A percentile compares a stretch with the other conserved stretches of the same genome.
phyloP scores from a whole-genome alignment of 2,113 vertebrate species.

The Hemiprocne comata region DNA sequence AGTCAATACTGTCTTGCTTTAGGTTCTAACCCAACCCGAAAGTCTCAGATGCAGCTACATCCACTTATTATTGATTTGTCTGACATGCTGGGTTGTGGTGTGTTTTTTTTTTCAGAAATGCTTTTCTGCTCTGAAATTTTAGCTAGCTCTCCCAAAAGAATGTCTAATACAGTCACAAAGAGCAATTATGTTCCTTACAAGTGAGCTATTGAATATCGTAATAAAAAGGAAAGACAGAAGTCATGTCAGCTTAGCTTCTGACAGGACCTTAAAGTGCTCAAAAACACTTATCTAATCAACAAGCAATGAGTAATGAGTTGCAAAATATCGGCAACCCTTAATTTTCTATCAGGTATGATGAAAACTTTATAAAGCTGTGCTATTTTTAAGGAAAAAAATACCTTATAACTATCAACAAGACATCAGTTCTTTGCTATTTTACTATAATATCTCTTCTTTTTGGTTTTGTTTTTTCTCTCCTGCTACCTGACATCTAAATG shows the following conservation, averaged over 20 bases:
- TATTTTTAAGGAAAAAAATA: conserved; percentile 57
- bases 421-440: conserved; percentile 52
- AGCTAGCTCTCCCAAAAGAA: conserved; percentile 57
- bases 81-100: neutral
- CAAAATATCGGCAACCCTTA: conserved; percentile 48
- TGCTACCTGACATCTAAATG: conserved; percentile 64
- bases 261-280: conserved; percentile 67
- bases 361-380: conserved; percentile 36
- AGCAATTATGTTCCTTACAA: conserved; percentile 72
- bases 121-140: conserved; percentile 50
- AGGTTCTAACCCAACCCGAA: neutral
- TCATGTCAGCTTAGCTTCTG: conserved; percentile 59
- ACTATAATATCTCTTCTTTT: conserved; percentile 23
- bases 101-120: conserved; percentile 8
- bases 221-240: conserved; percentile 58
- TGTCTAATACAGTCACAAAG: conserved; percentile 55
- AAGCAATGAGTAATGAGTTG: conserved; percentile 58
- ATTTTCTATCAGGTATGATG: conserved; percentile 64
- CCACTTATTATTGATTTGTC: conserved; percentile 36
- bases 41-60: neutral
- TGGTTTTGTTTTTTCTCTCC: neutral
- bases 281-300: conserved; percentile 71
- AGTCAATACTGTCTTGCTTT: conserved; percentile 5
- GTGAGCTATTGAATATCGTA: conserved; percentile 61
- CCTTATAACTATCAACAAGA: conserved; percentile 23